Base-by-base conservation (phyloP, 2,888 invertebrate species). In the Drosophila acutilabella region DNA sequence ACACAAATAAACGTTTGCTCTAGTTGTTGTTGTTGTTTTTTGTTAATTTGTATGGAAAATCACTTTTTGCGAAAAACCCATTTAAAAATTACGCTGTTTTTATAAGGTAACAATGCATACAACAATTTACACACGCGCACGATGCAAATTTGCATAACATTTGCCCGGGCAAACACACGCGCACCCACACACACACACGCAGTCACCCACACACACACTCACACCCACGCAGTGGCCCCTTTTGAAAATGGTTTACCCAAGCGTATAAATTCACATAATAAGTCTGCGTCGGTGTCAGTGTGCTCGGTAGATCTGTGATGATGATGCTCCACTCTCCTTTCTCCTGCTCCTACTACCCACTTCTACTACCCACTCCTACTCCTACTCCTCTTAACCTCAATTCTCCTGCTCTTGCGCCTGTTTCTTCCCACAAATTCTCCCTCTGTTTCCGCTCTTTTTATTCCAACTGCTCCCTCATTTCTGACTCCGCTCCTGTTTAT, bases 91-190 rank as follows among this genome's bases (percentile, higher is more conserved):
- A 85, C 81, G 84, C 87, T 83, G 89, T 83, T 85, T 85, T 85
- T 85, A 87, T 89, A 89, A 85, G 84, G 88, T 85, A 87, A 85
- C 89, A 85, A 85, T 85, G 88, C 84, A 89, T 84, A 89, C 89
- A 89, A 76, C 88, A 81, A 84, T 84, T 89, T 81, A 84, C 88
- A 84, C 89, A 89, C 84, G 78, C 69, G 75, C 71, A 71, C 74
- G 76, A 59, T 87, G 75, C 81, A 86, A 82, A 83, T 83, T 88
- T 83, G 87, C 83, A 83, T 83, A 88, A 83, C 82, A 83, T 88
- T 82, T 88, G 86, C 80, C 72, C 71, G 74, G 64, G 50, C 64
- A 69, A 59, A 47, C 14, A 47, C 14, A 47, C 26, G 14, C 13
- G 0, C 14, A 47, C 14, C 0, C 16, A 30, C 16, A 16, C 13